A percentile compares a stretch with the other conserved stretches of the same genome.
These are phyloP conservation scores for Genyomyrus donnyi DNA, from an alignment of 2,113 vertebrate species.

Conservation along the genomic window DNA sequence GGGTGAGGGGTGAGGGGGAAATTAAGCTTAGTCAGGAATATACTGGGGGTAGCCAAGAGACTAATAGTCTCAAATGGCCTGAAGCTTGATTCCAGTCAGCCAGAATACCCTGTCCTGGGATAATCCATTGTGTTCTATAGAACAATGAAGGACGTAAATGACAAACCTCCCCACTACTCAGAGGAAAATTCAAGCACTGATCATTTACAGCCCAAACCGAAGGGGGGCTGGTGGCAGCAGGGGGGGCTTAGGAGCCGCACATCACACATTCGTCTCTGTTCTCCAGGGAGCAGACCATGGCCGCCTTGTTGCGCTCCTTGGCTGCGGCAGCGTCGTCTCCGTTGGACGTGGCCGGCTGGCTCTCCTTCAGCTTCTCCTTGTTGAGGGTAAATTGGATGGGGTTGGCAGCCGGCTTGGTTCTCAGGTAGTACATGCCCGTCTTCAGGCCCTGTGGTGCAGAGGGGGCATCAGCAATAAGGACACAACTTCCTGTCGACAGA, in stretches of 20 bases:
- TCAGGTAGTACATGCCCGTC: slow-evolving; percentile 95
- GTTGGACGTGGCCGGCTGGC: slow-evolving; percentile 44
- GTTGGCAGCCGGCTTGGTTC: slow-evolving; percentile 89
- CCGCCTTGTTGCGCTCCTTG: slow-evolving; percentile 80
- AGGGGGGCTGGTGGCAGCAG: background rate
- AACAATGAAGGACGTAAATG: background rate
- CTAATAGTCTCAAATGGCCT: background rate
- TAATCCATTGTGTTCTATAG: background rate
- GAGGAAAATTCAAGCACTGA: background rate
- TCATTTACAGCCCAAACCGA: background rate
- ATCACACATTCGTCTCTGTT: slow-evolving; percentile 88
- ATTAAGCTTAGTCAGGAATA: background rate
- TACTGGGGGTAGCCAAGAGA: background rate
- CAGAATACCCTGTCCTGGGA: background rate
- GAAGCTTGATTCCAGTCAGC: background rate
- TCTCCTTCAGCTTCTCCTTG: slow-evolving; percentile 83
- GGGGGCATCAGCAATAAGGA: background rate
- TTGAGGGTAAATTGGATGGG: slow-evolving; percentile 96
- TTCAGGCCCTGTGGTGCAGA: slow-evolving; percentile 74
- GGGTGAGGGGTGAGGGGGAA: background rate
- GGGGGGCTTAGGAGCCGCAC: slow-evolving; percentile 75
- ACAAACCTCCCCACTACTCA: background rate
- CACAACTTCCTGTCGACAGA: background rate
- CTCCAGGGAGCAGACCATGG: slow-evolving; percentile 90
- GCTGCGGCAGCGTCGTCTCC: slow-evolving; percentile 61